phyloP scores from a whole-genome alignment of 2,888 invertebrate genomes.

The Hartigia nigra region DNA sequence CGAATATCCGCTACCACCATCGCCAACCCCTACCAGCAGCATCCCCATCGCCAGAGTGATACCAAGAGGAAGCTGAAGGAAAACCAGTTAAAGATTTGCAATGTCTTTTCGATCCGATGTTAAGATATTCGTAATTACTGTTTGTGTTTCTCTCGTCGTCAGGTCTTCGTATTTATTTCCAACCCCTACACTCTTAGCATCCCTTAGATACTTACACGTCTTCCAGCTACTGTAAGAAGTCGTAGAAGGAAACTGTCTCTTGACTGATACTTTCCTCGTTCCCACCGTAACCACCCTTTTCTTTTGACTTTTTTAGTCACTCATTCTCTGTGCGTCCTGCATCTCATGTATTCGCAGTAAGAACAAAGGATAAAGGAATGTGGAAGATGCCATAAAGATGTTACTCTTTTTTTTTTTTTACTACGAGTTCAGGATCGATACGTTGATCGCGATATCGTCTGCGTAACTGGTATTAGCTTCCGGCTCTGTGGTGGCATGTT shows the following conservation, averaged over 20 bases:
- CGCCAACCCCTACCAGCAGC: constrained; percentile 7
- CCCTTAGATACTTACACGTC: neutral
- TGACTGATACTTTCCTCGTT: neutral
- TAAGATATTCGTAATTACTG: constrained; percentile 67
- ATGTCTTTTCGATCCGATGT: constrained; percentile 65
- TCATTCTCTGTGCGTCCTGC: neutral
- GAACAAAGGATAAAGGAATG: neutral
- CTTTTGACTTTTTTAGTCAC: neutral
- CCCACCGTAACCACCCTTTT: neutral
- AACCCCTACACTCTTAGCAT: constrained; percentile 23
- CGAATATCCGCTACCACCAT: constrained; percentile 8
- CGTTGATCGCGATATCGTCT: neutral
- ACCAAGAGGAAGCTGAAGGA: constrained; percentile 43
- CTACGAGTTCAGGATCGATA: neutral
- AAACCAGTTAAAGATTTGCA: constrained; percentile 66
- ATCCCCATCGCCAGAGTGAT: constrained; percentile 27
- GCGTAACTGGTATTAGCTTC: constrained; percentile 20
- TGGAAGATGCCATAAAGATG: neutral
- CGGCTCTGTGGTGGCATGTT: constrained; percentile 19
- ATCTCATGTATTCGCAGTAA: neutral
- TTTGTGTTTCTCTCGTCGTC: constrained; percentile 64
- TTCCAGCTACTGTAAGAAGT: neutral
- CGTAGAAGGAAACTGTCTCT: neutral
- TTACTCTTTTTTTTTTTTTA: neutral
- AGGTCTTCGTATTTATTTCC: constrained; percentile 53